Percentiles rank a stretch among this genome's conserved stretches.
Evolutionary conservation across 2,888 invertebrate species (phyloP).

Genomic region (Apamea anceps): DNA sequence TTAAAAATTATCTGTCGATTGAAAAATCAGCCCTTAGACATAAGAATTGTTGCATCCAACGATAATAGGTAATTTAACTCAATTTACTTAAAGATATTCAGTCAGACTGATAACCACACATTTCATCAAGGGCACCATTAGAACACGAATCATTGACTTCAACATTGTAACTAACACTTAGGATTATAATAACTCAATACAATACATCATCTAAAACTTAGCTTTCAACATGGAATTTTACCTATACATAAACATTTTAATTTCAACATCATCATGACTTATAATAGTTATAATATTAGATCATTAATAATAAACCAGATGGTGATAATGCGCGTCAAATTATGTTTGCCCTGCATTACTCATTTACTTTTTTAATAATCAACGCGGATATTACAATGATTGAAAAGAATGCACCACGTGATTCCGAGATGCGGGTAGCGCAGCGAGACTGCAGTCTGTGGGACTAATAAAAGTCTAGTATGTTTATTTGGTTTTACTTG

Average conservation of each 20-base stretch:
- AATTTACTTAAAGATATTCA: constrained; percentile 13
- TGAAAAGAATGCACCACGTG: constrained; percentile 14
- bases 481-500: constrained; percentile 29
- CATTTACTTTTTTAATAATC: not conserved
- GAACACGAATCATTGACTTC: constrained; percentile 4
- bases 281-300: not conserved
- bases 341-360: not conserved
- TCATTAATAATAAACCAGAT: not conserved
- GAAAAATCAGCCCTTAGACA: not conserved
- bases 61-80: not conserved
- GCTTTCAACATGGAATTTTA: not conserved
- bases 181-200: not conserved
- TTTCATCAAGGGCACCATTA: not conserved
- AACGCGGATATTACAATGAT: constrained; percentile 5
- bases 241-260: not conserved
- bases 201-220: constrained; percentile 3
- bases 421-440: constrained; percentile 1
- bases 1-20: no score
- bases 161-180: not conserved
- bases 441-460: not conserved
- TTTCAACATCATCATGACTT: constrained; percentile 10
- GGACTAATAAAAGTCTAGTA: constrained; percentile 15
- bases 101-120: constrained; percentile 14
- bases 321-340: not conserved
- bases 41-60: not conserved